Evolutionary conservation across 2,888 invertebrate species (phyloP).

Genomic region (Neoascia interrupta): DNA sequence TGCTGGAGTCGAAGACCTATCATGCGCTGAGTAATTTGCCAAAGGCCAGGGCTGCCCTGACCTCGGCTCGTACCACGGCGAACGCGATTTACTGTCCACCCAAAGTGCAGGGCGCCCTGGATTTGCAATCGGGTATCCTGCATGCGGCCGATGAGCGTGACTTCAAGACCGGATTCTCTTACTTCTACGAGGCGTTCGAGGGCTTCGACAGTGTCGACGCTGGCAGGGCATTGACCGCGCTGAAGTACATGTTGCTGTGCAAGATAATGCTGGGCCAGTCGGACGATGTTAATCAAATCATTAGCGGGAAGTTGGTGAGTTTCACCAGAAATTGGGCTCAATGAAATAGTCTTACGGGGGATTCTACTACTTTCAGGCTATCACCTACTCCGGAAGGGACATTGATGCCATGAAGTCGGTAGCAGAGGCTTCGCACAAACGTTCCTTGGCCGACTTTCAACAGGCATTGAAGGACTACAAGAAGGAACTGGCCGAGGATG

Average conservation of each 20-base stretch:
- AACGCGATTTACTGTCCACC: conserved; percentile 99
- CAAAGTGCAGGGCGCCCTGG: conserved; percentile 97
- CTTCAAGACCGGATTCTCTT: conserved; percentile 99
- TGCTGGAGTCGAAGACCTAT: conserved; percentile 99
- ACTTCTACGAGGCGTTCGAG: conserved; percentile 99
- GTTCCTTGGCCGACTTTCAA: conserved; percentile 98
- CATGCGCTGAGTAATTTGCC: conserved; percentile 98
- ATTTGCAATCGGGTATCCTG: conserved; percentile 97
- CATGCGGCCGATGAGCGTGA: conserved; percentile 99
- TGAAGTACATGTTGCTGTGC: conserved; percentile 99
- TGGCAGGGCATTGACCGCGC: conserved; percentile 93
- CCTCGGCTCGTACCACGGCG: conserved; percentile 99
- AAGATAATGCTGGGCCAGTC: conserved; percentile 99
- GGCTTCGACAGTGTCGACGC: conserved; percentile 97
- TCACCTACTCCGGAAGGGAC: conserved; percentile 97
- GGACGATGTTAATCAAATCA: conserved; percentile 96
- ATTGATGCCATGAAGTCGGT: conserved; percentile 99
- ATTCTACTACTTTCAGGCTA: conserved; percentile 83
- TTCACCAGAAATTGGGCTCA: too few relatives aligned
- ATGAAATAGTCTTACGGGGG: too few relatives aligned
- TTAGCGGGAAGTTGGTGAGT: conserved; percentile 92
- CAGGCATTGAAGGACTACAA: conserved; percentile 91
- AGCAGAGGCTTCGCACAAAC: conserved; percentile 96
- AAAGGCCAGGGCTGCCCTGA: conserved; percentile 96
- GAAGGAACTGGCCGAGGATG: conserved; percentile 95